These are phyloP conservation scores for Sylvilagus floridanus DNA, from an alignment of 2,797 vertebrate genomes.

Conservation along the genomic window DNA sequence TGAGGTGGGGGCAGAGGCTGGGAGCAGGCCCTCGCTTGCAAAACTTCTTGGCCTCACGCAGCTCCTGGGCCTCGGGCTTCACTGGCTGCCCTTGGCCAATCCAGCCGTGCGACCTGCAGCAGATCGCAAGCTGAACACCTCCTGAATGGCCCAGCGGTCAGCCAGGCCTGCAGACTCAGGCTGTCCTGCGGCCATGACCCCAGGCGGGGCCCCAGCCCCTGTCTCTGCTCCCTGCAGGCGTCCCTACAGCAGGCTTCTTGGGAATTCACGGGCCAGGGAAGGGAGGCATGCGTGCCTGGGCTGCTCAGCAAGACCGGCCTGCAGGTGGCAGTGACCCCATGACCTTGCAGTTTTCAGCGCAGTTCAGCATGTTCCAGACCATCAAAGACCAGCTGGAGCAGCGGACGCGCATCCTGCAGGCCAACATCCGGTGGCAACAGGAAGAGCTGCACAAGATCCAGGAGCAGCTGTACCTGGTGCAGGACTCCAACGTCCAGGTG, in stretches of 20 bases:
- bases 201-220: not conserved
- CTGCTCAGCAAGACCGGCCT: not conserved
- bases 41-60: not conserved
- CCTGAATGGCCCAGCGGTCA: no score
- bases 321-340: not conserved
- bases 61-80: not conserved
- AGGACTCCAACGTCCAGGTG: slow-evolving; percentile 89
- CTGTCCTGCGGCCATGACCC: not conserved
- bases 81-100: not conserved
- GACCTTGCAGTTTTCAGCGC: slow-evolving; percentile 84
- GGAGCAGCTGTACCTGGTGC: slow-evolving; percentile 90
- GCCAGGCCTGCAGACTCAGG: no score
- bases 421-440: slow-evolving; percentile 91
- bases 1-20: not conserved
- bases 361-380: slow-evolving; percentile 90
- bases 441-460: slow-evolving; percentile 91
- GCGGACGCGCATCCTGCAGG: slow-evolving; percentile 88
- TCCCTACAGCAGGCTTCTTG: not conserved
- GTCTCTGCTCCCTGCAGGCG: no score
- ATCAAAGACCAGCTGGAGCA: slow-evolving; percentile 91
- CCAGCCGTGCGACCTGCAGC: not conserved
- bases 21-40: not conserved
- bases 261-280: not conserved
- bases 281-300: no score
- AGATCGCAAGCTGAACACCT: no score